A percentile compares a stretch with the other conserved stretches of the same genome.
Conservation (phyloP, 2,797 vertebrate genomes). For the Meriones psammophilus region DNA sequence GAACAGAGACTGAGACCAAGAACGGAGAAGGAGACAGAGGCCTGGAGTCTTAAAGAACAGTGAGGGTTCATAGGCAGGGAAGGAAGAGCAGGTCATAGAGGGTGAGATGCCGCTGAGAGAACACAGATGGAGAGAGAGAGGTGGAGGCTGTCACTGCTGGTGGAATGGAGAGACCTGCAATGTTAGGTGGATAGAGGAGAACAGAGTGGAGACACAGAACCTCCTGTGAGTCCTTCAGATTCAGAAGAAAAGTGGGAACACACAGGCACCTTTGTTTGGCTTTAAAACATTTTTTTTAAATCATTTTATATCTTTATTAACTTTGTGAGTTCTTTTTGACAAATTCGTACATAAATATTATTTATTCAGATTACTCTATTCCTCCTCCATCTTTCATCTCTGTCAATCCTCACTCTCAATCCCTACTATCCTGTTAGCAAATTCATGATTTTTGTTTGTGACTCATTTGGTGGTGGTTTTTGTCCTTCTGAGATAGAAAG, state of each 20-base stretch:
- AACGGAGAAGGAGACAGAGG: not conserved
- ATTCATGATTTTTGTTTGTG: not conserved
- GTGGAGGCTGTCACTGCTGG: not conserved
- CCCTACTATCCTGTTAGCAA: not conserved
- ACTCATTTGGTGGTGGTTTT: not conserved
- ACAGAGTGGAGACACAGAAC: not conserved
- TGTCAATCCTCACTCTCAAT: not conserved
- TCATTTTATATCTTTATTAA: not conserved
- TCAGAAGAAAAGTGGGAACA: not conserved
- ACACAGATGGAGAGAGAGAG: constrained; percentile 38
- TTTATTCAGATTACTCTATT: not conserved
- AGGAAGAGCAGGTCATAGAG: not conserved
- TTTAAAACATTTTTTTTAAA: not conserved
- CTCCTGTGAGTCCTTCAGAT: not conserved
- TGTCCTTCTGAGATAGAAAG: not conserved
- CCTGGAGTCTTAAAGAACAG: constrained; percentile 17
- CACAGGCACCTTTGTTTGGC: not conserved
- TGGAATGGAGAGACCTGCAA: not conserved
- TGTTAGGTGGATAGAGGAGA: not conserved
- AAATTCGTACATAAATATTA: not conserved
- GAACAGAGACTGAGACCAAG: not conserved
- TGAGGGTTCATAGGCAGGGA: not conserved
- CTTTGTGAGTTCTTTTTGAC: not conserved
- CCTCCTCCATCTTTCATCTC: no score
- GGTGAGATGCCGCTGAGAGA: constrained; percentile 46